Evolutionary conservation across 1,140 invertebrate genomes (phyloP).

Genomic region (Riptortus pedestris): DNA sequence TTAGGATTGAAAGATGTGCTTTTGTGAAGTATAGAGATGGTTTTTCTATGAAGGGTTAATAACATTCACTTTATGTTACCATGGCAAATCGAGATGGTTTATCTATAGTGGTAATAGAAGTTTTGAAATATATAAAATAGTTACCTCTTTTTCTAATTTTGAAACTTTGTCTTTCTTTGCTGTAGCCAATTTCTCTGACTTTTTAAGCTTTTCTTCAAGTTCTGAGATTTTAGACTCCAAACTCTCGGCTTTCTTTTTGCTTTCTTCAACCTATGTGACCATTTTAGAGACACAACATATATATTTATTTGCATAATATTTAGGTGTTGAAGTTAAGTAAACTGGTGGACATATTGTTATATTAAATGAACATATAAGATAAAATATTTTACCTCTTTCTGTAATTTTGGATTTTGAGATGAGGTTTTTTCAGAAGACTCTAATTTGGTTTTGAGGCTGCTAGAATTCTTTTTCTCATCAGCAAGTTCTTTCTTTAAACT

Average conservation of each 20-base stretch:
- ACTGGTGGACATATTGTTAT: too few relatives aligned
- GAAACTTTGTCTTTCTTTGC: conserved; percentile 48
- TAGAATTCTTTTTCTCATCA: conserved; percentile 17
- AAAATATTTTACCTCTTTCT: background rate
- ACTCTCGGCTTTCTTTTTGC: conserved; percentile 27
- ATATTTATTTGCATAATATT: too few relatives aligned
- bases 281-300: too few relatives aligned
- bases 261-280: conserved; percentile 28
- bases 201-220: conserved; percentile 48
- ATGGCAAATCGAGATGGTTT: too few relatives aligned
- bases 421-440: conserved; percentile 26
- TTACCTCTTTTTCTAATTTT: conserved; percentile 46
- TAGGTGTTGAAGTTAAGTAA: too few relatives aligned
- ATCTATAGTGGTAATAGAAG: too few relatives aligned
- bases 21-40: too few relatives aligned
- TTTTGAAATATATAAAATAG: too few relatives aligned
- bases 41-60: too few relatives aligned
- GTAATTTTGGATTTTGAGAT: conserved; percentile 18
- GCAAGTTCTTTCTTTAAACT: conserved; percentile 7
- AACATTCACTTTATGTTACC: too few relatives aligned
- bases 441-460: background rate
- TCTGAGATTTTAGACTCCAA: conserved; percentile 40
- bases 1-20: too few relatives aligned
- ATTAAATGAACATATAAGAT: background rate
- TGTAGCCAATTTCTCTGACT: conserved; percentile 44